Evolutionary conservation across 2,888 invertebrate genomes (phyloP), one percentile per base, ranked within the genome.

Genomic region (Drosophila pegasa): DNA sequence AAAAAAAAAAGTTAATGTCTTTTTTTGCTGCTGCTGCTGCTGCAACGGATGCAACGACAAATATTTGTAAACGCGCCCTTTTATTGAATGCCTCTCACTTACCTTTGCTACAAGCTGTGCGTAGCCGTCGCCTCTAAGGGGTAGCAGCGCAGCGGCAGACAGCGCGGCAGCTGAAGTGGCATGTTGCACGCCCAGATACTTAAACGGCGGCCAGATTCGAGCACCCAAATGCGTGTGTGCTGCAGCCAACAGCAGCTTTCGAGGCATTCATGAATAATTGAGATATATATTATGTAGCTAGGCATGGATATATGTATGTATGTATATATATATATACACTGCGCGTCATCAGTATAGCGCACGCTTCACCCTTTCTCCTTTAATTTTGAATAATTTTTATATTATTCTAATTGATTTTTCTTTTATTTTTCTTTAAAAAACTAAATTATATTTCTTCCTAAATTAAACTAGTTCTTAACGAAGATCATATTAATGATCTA

Each of bases 1-100:
- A 54, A 48, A 58, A 52, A 58, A 59, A 59, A 51, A 64, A 58
- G 71, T 80, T 80, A 77, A 80, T 80, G 77, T 77, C 77, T 80
- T 79, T 79, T 74, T 77, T 25, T 41, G 14, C 8, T 41, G 12
- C 38, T 40, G 40, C 41, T 41, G 43, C 43, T 40, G 78, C 69
- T 76, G 79, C 84, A 87, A 37, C 76, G 85, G 85, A 81, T 87
- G 83, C 82, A 83, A 70, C 69, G 72, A 65, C 81, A 88, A 86
- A 87, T 87, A 87, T 87, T 87, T 88, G 87, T 88, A 87, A 83
- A 80, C 86, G 88, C 88, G 87, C 88, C 85, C 82, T 76, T 87
- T 79, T 67, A 71, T 56, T 65, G 27, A 66, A 76, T 71, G 62
- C 67, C 73, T 63, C 41, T 47, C 45, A n/a, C 43, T 43, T 66